Conservation (phyloP, 2,113 vertebrate genomes). For the Thinocorus orbignyianus region DNA sequence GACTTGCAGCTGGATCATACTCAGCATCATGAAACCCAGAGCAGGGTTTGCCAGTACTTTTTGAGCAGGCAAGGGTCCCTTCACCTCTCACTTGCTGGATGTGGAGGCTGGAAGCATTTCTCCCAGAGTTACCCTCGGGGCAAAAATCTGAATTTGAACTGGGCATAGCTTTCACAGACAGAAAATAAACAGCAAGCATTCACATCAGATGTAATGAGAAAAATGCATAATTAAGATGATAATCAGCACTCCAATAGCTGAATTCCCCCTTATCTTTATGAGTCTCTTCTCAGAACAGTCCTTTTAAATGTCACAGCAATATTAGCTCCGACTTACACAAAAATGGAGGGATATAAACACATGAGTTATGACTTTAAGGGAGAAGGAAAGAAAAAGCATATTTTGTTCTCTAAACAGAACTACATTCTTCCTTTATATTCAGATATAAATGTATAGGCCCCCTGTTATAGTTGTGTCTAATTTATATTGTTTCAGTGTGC, state of each 20-base stretch:
- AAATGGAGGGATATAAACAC: neutral
- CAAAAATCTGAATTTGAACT: neutral
- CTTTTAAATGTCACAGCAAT: conserved; percentile 22
- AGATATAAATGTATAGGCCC: neutral
- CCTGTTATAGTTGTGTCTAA: neutral
- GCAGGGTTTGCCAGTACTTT: neutral
- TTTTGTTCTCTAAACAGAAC: neutral
- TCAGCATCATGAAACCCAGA: neutral
- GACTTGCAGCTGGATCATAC: conserved; percentile 10
- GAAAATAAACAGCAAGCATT: conserved; percentile 4
- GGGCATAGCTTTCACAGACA: neutral
- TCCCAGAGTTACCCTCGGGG: neutral
- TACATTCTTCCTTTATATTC: neutral
- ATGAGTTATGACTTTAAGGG: neutral
- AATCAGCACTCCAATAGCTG: neutral
- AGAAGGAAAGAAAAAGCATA: neutral
- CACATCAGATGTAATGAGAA: conserved; percentile 7
- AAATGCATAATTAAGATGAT: conserved; percentile 31
- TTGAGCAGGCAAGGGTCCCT: neutral
- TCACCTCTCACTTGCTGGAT: neutral
- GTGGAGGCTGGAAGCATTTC: neutral
- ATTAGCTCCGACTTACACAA: conserved; percentile 11
- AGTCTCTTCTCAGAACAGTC: neutral
- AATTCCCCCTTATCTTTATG: conserved; percentile 5
- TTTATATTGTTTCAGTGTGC: neutral